Percentiles rank a stretch among this genome's conserved stretches.
Evolutionary conservation across 2,797 vertebrate species (phyloP).

Genomic region (Synanceia verrucosa): DNA sequence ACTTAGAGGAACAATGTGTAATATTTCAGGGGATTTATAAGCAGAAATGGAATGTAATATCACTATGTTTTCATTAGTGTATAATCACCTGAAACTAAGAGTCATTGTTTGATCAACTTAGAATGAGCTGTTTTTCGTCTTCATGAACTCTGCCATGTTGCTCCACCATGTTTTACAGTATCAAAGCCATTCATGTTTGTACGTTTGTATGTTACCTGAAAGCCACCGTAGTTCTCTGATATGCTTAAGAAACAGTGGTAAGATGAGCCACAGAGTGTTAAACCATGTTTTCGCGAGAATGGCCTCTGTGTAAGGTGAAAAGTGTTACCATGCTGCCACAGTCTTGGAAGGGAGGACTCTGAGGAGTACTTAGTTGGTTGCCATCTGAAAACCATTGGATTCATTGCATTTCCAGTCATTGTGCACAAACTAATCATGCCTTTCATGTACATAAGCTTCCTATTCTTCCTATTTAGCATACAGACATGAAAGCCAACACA

Average conservation of each 20-base stretch:
- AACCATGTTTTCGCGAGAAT: neutral
- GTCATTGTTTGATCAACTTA: neutral
- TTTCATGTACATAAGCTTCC: neutral
- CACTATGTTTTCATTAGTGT: neutral
- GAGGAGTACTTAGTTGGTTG: neutral
- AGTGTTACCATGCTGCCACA: fast-evolving
- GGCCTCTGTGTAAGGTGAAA: neutral
- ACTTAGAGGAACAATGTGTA: neutral
- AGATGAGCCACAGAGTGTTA: neutral
- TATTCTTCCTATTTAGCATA: neutral
- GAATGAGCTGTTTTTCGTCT: neutral
- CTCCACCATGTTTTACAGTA: too few species aligned
- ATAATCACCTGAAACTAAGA: neutral
- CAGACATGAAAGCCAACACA: neutral
- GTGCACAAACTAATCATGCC: neutral
- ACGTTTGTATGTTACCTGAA: neutral
- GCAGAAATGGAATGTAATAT: neutral
- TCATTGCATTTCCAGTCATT: neutral
- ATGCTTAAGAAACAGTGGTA: neutral
- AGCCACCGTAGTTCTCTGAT: neutral
- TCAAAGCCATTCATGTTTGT: too few species aligned
- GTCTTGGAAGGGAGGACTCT: neutral
- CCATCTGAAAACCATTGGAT: neutral
- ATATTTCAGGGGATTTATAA: neutral
- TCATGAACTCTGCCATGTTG: too few species aligned